Conservation (phyloP, 2,113 vertebrate species). For the Cyphomyrus plagiostoma region DNA sequence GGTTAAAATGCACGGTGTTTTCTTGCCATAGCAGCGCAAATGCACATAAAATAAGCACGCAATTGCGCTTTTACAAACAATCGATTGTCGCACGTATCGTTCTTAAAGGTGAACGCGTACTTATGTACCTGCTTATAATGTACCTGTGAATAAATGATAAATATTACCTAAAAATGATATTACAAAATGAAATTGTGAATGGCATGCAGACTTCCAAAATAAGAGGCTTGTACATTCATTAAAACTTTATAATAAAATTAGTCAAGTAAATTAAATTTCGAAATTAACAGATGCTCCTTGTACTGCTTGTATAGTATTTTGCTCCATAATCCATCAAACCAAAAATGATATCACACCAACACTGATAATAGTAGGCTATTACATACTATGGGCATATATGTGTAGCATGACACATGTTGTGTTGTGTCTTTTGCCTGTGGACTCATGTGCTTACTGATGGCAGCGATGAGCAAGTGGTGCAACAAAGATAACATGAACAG, state of each 20-base stretch:
- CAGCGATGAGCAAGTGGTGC: neutral
- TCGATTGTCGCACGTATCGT: too few species aligned
- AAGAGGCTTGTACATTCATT: neutral
- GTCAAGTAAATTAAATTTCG: neutral
- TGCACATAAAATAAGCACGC: too few species aligned
- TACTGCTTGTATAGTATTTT: neutral
- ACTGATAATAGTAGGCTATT: neutral
- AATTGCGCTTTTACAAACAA: too few species aligned
- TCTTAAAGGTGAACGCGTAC: too few species aligned
- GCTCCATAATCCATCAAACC: neutral
- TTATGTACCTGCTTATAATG: neutral
- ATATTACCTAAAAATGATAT: neutral
- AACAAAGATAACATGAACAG: neutral
- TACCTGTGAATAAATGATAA: neutral
- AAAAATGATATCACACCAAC: neutral
- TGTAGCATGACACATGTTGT: too few species aligned
- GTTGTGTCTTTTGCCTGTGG: neutral
- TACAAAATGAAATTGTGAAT: neutral
- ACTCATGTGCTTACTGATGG: neutral
- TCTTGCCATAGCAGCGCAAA: too few species aligned
- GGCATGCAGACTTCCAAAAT: neutral
- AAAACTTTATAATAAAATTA: neutral
- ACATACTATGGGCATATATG: neutral
- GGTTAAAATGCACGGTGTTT: too few species aligned
- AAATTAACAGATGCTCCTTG: neutral